Base-by-base conservation (phyloP, 2,797 vertebrate genomes). In the Gymnocypris eckloni region DNA sequence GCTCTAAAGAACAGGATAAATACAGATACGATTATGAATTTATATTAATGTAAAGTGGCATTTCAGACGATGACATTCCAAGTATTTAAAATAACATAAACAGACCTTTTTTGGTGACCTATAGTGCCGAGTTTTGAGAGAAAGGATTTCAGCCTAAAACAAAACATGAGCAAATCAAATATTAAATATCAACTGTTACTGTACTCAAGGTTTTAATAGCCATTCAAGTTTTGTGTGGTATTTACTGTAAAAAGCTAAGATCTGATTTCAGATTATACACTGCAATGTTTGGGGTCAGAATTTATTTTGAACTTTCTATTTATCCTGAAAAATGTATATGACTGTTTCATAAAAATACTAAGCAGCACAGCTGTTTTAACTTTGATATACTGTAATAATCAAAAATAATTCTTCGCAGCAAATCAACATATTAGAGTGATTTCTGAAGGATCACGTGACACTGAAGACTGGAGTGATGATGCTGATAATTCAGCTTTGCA, bases 1-100 rank as follows among this genome's bases (percentile, higher is more conserved):
- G 92, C 93, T 97, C 95, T 97, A 90, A 86, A 91, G 89, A 95
- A 91, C 76, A 25, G 88, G 87, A 83, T 64, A 6, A 39, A 39
- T 39, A 39, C 4, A 39, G 5, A 39, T 39, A 9, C 77, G 22
- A 33, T 33, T 33, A 33, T 33, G 28, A 2, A 50, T 22, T 28
- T 79, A 6, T 56, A 18, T 56, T 59, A 7, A 54, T 45, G 71
- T 20, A 6, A 76, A 70, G 12, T 5, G 0, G 0, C 45, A 25
- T 20, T 50, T 80, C 41, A 80, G 43, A 80, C 4, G 0, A 56
- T 43, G n/a, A 11, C n/a, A 56, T 41, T 69, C 16, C n/a, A 80
- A 25, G 28, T 39, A 12, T 61, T 37, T 64, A 7, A 39, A 18
- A 25, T 79, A 2, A 85, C 20, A 33, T 20, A 83, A 69, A 69